These are phyloP conservation scores for Coelinius sp. DNA, from an alignment of 2,888 invertebrate species.

Conservation along the genomic window DNA sequence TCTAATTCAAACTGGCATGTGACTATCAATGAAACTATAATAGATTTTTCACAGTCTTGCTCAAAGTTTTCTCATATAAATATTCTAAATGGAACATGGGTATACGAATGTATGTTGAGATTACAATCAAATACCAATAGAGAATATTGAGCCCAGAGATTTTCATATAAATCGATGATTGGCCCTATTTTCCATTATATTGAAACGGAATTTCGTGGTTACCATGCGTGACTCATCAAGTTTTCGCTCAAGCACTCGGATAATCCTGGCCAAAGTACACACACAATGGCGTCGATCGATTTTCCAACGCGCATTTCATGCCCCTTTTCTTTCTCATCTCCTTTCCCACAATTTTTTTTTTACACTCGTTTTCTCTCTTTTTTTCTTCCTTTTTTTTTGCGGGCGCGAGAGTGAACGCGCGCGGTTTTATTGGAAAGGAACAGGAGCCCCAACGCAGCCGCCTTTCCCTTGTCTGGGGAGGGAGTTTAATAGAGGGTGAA, in stretches of 20 bases:
- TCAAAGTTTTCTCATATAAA: too few species aligned
- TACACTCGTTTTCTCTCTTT: constrained; percentile 43
- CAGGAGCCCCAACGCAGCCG: constrained; percentile 64
- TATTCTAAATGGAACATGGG: too few species aligned
- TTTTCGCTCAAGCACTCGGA: constrained; percentile 29
- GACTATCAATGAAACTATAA: too few species aligned
- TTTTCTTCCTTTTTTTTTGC: constrained; percentile 45
- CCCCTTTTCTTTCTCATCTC: constrained; percentile 27
- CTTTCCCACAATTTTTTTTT: constrained; percentile 25
- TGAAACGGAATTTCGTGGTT: constrained; percentile 25
- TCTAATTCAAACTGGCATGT: too few species aligned
- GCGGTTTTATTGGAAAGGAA: constrained; percentile 61
- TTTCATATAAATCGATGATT: too few species aligned
- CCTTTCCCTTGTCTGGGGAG: constrained; percentile 74
- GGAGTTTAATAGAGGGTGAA: constrained; percentile 71
- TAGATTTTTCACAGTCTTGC: too few species aligned
- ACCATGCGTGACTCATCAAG: constrained; percentile 15
- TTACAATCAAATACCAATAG: too few species aligned
- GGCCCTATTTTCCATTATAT: neutral
- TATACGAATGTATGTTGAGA: neutral
- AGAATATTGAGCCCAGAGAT: too few species aligned
- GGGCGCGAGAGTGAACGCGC: constrained; percentile 38
- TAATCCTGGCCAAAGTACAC: constrained; percentile 33
- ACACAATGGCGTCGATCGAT: constrained; percentile 51
- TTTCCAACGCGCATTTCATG: constrained; percentile 39